Evolutionary conservation across 2,113 vertebrate genomes (phyloP).

Genomic region (Bujurquina vittata): DNA sequence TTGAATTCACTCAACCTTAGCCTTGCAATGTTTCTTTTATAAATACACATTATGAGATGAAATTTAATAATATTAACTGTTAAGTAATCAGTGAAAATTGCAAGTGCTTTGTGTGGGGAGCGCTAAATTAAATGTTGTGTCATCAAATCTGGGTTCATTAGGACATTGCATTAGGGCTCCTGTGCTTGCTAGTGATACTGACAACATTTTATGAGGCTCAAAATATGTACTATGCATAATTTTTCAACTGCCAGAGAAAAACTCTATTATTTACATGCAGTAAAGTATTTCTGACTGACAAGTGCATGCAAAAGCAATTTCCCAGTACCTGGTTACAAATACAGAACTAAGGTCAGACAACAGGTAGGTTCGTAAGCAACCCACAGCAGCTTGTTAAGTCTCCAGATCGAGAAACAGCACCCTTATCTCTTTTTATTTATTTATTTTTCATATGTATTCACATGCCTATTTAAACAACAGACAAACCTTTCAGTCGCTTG

Average conservation of each 20-base stretch:
- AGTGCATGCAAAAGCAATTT: constrained; percentile 41
- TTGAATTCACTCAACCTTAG: constrained; percentile 48
- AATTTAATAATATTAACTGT: constrained; percentile 26
- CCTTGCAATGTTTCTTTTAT: constrained; percentile 13
- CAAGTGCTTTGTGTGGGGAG: background rate
- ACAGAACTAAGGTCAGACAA: background rate
- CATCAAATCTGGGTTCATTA: background rate
- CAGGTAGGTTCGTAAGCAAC: background rate
- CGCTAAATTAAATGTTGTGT: background rate
- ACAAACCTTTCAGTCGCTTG: constrained; percentile 10
- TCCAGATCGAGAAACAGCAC: constrained; percentile 29
- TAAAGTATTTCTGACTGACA: constrained; percentile 7
- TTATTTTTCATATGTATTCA: background rate
- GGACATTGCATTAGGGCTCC: background rate
- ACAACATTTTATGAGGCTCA: background rate
- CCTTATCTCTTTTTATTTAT: background rate
- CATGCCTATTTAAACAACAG: constrained; percentile 8
- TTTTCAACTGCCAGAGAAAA: constrained; percentile 7
- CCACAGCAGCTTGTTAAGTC: constrained; percentile 34
- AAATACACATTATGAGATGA: constrained; percentile 25
- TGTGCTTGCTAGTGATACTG: background rate
- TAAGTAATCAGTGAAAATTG: background rate
- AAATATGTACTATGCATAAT: background rate
- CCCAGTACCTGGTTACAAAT: background rate
- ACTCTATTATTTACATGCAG: constrained; percentile 1